These are phyloP conservation scores for human (Homo sapiens) DNA, from an alignment of 2,113 vertebrate species.

Conservation along the genomic window GRCh38 chr4:144534001-144534500, in stretches of 20 bases:
- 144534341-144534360: too few species aligned
- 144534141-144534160: neutral
- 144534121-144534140: neutral
- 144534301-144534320: too few species aligned
- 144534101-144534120: neutral
- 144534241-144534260: neutral
- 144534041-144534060: neutral
- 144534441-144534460: too few species aligned
- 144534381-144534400: too few species aligned
- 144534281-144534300: too few species aligned
- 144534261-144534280: too few species aligned
- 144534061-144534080: neutral
- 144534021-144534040: neutral
- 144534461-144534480: too few species aligned
- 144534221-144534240: neutral
- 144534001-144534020: neutral
- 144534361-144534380: too few species aligned
- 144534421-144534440: too few species aligned
- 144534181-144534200: neutral
- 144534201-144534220: neutral
- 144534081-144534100: neutral
- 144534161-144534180: neutral
- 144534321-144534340: too few species aligned
- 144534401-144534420: too few species aligned
- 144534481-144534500: too few species aligned